A percentile compares a stretch with the other conserved stretches of the same genome.
phyloP scores from a whole-genome alignment of 2,888 invertebrate species.

The Metallyticus violacea region DNA sequence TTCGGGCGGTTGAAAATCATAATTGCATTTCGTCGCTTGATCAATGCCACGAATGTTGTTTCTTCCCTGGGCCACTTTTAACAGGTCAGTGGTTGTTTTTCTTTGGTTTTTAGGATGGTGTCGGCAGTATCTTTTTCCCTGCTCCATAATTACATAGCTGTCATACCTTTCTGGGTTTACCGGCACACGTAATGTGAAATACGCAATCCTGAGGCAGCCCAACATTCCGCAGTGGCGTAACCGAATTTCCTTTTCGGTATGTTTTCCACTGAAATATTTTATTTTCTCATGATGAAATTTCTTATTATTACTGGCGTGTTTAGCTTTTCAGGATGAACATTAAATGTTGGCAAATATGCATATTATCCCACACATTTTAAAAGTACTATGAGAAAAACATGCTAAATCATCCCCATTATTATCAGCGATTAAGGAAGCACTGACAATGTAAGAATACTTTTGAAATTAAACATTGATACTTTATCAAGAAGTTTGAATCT shows the following conservation, averaged over 20 bases:
- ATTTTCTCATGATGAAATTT: not conserved
- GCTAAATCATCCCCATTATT: too few relatives aligned
- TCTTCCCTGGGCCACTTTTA: not conserved
- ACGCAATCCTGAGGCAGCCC: not conserved
- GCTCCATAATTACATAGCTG: not conserved
- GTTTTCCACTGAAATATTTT: not conserved
- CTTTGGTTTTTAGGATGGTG: not conserved
- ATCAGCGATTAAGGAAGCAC: too few relatives aligned
- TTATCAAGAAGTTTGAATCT: too few relatives aligned
- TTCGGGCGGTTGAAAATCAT: not conserved
- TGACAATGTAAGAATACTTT: too few relatives aligned
- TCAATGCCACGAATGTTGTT: not conserved
- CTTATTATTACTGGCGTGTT: too few relatives aligned
- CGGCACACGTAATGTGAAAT: not conserved
- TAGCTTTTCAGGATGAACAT: too few relatives aligned
- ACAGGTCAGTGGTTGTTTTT: not conserved
- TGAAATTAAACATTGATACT: too few relatives aligned
- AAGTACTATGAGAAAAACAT: too few relatives aligned
- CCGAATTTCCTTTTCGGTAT: not conserved
- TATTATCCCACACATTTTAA: too few relatives aligned
- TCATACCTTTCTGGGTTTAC: not conserved
- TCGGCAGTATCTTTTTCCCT: not conserved
- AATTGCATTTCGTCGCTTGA: conserved; percentile 6
- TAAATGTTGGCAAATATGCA: too few relatives aligned
- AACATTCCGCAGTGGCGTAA: not conserved